Base-by-base conservation (phyloP, 2,113 vertebrate species). In the Vicugna pacos region DNA sequence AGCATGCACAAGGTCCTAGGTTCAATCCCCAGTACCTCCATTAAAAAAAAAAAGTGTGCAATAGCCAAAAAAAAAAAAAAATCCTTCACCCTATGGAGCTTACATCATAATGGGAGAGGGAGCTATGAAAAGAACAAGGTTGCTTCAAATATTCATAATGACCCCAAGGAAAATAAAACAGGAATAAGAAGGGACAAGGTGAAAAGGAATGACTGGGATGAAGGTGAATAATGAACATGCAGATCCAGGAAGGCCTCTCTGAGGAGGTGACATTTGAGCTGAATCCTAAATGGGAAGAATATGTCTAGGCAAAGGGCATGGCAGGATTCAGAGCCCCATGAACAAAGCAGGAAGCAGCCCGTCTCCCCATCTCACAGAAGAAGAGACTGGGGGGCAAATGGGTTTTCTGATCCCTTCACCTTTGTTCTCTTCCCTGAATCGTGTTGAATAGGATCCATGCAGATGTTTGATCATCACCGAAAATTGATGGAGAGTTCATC, bases 251-350 rank as follows among this genome's bases (percentile, higher is more conserved):
- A 72, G 70, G 32, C 9, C n/a, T 69, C 26, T 91, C 28, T 60
- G 48, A 42, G 60, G 62, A 85, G 70, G 42, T 24, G 20, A 22
- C 24, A 6, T 11, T 10, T 5, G 20, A 60, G 52, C n/a, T 32
- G 58, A 80, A 50, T 76, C 22, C n/a, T 54, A 20, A 48, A 30
- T 19, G 20, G 87, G 76, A 38, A 56, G 2, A 50, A 19, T 13
- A 10, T 22, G 8, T 17, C 60, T 38, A 17, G 30, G 48, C 11
- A 3, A 38, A 79, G 35, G 42, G 11, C 58, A 35, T 14, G 22
- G 60, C 4, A 8, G 62, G 52, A 14, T 16, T 30, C 20, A 8
- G 52, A 1, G 9, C 16, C 58, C 62, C 32, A 13, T 0, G 11
- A 1, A 30, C 3, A 11, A 8, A 38, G 24, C 4, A 14, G 62